Base-by-base conservation (phyloP, 2,888 invertebrate genomes). In the Calliphora vomitoria region DNA sequence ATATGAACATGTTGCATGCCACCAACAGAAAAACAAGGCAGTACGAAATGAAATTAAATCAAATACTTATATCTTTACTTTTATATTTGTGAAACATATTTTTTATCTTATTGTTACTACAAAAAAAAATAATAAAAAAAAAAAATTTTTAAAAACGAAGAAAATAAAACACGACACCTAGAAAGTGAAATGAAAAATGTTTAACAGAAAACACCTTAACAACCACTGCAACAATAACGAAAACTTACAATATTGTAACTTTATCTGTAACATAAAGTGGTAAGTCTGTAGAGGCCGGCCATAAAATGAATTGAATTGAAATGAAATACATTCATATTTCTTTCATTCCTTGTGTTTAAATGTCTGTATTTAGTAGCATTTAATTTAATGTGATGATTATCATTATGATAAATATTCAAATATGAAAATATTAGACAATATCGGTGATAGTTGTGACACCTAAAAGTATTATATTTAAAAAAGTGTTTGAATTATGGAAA, bases 141-240 rank as follows among this genome's bases (percentile, higher is more conserved):
- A 35, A 31, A 31, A 31, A 31, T 4, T 35, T 35, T 35, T 35
- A 64, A 58, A 79, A 58, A 55, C 60, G 13, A 44, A 44, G 8
- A 44, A 74, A 10, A 11, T 1, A 53, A 53, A 78, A 84, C 72
- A 81, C 80, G 60, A 47, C 75, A 85, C 58, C 80, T 85, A 69
- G 62, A 85, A 85, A 85, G 85, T 85, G 85, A 85, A 85, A 85
- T 78, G 71, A 81, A 38, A 81, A 80, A 80, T 80, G 68, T 74
- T 68, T 74, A 68, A 74, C 60, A 85, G 38, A 85, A 75, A 80
- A 80, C 66, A 80, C 74, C 66, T 80, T 60, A 80, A 79, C 71
- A 79, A 41, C 55, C 50, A 20, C n/a, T 31, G 58, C 72, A 85
- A 60, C 53, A 53, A 20, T 50, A 69, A 41, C 15, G 11, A 35